phyloP scores from a whole-genome alignment of 2,113 vertebrate species.

The Gopherus evgoodei region DNA sequence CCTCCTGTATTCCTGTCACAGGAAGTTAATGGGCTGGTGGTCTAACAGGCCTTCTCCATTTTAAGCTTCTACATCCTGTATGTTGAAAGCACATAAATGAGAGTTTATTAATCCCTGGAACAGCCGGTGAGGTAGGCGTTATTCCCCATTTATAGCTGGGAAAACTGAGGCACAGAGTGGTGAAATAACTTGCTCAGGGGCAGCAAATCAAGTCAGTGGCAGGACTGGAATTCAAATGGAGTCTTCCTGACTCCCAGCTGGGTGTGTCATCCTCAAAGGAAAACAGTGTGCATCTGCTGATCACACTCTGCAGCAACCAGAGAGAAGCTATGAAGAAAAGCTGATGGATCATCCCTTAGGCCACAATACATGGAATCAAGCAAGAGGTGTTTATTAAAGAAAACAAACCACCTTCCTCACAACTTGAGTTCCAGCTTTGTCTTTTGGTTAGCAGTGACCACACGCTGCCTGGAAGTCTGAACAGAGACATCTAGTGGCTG shows the following conservation, averaged over 20 bases:
- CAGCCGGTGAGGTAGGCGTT: neutral
- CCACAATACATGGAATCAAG: neutral
- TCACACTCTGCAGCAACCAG: neutral
- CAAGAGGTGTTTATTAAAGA: neutral
- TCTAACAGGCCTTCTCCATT: neutral
- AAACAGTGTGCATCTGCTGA: neutral
- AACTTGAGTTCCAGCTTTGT: neutral
- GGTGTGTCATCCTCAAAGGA: neutral
- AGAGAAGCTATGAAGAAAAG: neutral
- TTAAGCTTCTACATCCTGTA: neutral
- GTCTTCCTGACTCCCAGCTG: neutral
- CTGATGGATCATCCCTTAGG: neutral
- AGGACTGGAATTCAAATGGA: neutral
- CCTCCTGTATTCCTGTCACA: neutral
- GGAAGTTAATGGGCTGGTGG: neutral
- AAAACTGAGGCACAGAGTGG: neutral
- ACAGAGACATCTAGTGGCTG: neutral
- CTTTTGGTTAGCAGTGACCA: neutral
- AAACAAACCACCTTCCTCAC: neutral
- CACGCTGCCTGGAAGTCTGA: neutral
- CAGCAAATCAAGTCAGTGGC: neutral
- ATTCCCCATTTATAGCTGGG: neutral
- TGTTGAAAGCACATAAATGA: neutral
- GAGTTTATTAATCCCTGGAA: neutral
- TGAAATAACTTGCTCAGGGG: neutral